phyloP scores from a whole-genome alignment of 2,797 vertebrate genomes.

The Melanotaenia boesemani region DNA sequence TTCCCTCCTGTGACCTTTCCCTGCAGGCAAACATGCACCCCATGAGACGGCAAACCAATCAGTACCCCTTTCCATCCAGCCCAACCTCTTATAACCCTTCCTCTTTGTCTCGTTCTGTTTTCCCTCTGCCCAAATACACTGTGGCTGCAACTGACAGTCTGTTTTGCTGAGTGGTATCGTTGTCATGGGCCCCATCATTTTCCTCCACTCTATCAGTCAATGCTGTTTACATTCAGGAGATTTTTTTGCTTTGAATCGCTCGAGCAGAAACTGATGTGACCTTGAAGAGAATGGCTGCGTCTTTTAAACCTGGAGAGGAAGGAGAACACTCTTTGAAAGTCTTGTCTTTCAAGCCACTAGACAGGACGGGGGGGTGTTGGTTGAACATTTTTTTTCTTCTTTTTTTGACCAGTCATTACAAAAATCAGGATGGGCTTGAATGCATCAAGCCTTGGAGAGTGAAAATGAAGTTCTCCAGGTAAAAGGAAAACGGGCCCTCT shows the following conservation, averaged over 20 bases:
- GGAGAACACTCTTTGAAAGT: constrained; percentile 68
- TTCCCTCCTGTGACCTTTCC: constrained; percentile 76
- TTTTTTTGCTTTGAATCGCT: constrained; percentile 65
- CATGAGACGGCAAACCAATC: constrained; percentile 71
- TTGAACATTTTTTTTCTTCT: constrained; percentile 46
- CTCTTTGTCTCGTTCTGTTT: constrained; percentile 33
- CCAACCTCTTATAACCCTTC: constrained; percentile 53
- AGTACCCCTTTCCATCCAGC: constrained; percentile 50
- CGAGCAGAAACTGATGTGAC: constrained; percentile 68
- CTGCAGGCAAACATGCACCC: constrained; percentile 67
- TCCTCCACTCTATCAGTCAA: constrained; percentile 63
- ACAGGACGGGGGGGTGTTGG: constrained; percentile 50
- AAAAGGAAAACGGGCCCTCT: constrained; percentile 63
- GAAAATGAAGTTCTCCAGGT: constrained; percentile 67
- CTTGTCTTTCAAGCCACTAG: constrained; percentile 70
- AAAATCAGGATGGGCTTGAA: constrained; percentile 67
- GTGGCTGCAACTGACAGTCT: constrained; percentile 54
- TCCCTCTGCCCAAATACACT: constrained; percentile 39
- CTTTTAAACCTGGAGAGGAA: constrained; percentile 64
- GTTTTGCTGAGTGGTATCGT: constrained; percentile 56
- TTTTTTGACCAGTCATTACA: constrained; percentile 66
- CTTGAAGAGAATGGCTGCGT: constrained; percentile 58
- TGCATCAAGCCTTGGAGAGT: constrained; percentile 62
- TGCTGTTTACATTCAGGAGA: constrained; percentile 63
- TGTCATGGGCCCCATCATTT: constrained; percentile 58